Conservation (phyloP, 2,888 invertebrate species). For the Parasteatoda lunata region DNA sequence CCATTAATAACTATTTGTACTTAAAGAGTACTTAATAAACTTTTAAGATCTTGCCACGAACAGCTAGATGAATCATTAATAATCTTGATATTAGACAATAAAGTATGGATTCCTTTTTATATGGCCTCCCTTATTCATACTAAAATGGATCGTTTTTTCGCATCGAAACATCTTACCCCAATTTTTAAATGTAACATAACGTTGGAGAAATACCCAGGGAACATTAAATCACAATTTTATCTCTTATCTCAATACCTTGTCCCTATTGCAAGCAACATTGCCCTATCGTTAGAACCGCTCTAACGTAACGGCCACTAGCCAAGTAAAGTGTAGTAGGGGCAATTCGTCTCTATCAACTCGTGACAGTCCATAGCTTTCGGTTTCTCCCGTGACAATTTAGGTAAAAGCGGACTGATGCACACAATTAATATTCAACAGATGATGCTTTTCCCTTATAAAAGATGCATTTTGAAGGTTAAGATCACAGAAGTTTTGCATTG, state of each 20-base stretch:
- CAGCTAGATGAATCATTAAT: no score
- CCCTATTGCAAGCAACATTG: background rate
- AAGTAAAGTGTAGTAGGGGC: background rate
- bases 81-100: no score
- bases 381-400: background rate
- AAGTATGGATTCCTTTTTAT: no score
- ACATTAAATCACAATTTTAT: background rate
- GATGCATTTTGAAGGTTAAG: background rate
- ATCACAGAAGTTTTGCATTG: background rate
- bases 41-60: no score
- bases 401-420: conserved; percentile 5
- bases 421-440: background rate
- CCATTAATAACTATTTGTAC: no score
- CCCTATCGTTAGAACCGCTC: background rate
- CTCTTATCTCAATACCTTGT: background rate
- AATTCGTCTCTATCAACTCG: background rate
- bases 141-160: no score
- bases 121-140: no score
- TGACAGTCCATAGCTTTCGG: conserved; percentile 3
- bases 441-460: background rate
- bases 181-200: no score
- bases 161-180: no score
- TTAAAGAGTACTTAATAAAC: background rate
- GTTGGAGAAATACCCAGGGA: background rate
- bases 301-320: background rate